Evolutionary conservation across 1,140 invertebrate species (phyloP), one percentile per base, ranked within the genome.

Genomic region (Halictus rubicundus): DNA sequence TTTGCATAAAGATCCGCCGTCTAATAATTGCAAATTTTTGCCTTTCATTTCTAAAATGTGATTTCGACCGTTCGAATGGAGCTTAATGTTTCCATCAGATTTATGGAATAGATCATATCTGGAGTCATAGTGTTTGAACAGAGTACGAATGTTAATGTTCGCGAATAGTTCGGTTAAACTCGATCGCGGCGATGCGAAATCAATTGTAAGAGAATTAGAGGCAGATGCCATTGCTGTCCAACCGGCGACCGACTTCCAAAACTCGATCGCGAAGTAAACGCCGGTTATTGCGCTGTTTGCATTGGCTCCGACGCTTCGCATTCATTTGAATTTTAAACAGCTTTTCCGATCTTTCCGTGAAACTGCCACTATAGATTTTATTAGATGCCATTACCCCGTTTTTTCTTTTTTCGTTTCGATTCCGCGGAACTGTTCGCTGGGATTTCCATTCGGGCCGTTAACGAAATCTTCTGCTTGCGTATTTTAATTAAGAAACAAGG

Each of bases 281-380:
- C 16, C 39, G 52, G 54, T 74, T 79, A 66, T 68, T 65, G 39
- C 71, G 32, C 63, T 75, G 63, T 74, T 52, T 61, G 72, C 54
- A 60, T 59, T 32, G 25, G 3, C 25, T 25, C 16, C 59, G 37
- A 32, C 32, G 32, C 32, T 37, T 16, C 42, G 78, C 39, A 60
- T 80, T 80, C 63, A 42, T 80, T 80, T 80, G 78, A 80, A 80
- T 80, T 75, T 73, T 73, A 75, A 80, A 61, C 57, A 46, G 54
- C 42, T 61, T 66, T 42, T 60, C 32, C 68, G 23, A 42, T 71
- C 42, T 71, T 63, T 23, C 46, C 19, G 60, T 27, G 27, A 78
- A 71, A 64, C 68, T 32, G 70, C 32, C n/a, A 6, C 46, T 68
- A n/a, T 63, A 39, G 76, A 78, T 71, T 64, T 39, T 59, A 54